Conservation (phyloP, 1,140 invertebrate genomes). For the Polypedilum vanderplanki region DNA sequence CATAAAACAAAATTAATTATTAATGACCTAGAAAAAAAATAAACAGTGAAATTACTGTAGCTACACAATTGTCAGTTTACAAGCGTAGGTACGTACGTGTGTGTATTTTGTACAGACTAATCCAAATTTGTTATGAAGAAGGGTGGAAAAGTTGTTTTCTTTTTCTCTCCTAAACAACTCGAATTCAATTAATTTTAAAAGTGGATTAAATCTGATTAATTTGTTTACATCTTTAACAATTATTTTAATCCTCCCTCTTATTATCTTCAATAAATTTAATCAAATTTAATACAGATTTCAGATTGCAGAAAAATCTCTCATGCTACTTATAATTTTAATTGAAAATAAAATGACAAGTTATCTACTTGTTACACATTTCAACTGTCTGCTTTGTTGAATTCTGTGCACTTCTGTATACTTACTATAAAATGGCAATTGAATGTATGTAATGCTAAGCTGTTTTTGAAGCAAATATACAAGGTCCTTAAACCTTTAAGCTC, state of each 20-base stretch:
- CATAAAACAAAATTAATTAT: background rate
- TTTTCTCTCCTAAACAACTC: too few relatives aligned
- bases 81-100: too few relatives aligned
- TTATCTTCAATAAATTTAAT: constrained; percentile 16
- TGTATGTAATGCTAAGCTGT: too few relatives aligned
- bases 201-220: constrained; percentile 5
- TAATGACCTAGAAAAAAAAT: constrained; percentile 1
- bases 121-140: too few relatives aligned
- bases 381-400: too few relatives aligned
- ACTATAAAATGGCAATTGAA: too few relatives aligned
- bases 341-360: constrained; percentile 9
- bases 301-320: background rate
- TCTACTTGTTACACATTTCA: constrained; percentile 5
- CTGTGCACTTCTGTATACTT: too few relatives aligned
- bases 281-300: constrained; percentile 1
- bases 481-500: too few relatives aligned
- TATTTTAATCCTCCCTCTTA: background rate
- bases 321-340: background rate
- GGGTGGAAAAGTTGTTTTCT: too few relatives aligned
- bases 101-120: too few relatives aligned
- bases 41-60: background rate
- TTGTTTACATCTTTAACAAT: constrained; percentile 19
- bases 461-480: too few relatives aligned
- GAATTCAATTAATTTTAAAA: constrained; percentile 20
- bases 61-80: too few relatives aligned